These are phyloP conservation scores for Cephus cinctus DNA, from an alignment of 1,140 invertebrate genomes.

Conservation along the genomic window DNA sequence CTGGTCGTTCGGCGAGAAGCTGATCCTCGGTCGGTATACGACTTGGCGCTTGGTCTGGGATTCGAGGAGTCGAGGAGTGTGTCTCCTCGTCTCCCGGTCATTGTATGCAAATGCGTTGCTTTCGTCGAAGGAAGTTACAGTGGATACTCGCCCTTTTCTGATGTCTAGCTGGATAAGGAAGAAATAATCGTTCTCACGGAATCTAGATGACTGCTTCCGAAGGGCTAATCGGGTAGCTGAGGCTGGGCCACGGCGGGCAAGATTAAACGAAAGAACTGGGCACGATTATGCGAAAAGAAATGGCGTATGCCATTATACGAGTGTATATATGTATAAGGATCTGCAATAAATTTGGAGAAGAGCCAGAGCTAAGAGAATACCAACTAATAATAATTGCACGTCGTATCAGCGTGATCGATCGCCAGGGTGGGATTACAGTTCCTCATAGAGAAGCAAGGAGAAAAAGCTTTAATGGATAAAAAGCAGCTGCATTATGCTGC, in stretches of 20 bases:
- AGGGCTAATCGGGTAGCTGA: neutral
- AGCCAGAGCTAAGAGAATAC: too few relatives aligned
- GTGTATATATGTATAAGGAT: neutral
- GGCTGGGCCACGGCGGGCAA: neutral
- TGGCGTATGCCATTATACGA: neutral
- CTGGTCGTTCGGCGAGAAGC: too few relatives aligned
- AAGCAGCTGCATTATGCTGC: too few relatives aligned
- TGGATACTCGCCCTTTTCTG: slow-evolving; percentile 40
- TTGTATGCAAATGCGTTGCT: slow-evolving; percentile 53
- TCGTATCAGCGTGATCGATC: too few relatives aligned
- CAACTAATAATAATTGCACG: too few relatives aligned
- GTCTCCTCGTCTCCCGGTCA: slow-evolving; percentile 30
- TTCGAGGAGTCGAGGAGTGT: neutral
- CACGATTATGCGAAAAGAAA: neutral
- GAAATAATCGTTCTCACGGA: slow-evolving; percentile 26
- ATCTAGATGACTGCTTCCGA: neutral
- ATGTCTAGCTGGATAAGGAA: slow-evolving; percentile 43
- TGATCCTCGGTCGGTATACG: too few relatives aligned
- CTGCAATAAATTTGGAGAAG: too few relatives aligned
- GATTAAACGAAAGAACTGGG: too few relatives aligned
- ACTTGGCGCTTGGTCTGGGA: too few relatives aligned
- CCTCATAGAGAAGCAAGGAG: too few relatives aligned
- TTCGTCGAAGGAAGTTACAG: slow-evolving; percentile 43
- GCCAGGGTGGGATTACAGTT: too few relatives aligned
- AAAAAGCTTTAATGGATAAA: too few relatives aligned